Evolutionary conservation across 2,888 invertebrate species (phyloP), one percentile per base, ranked within the genome.

Genomic region (Cenopis cana): DNA sequence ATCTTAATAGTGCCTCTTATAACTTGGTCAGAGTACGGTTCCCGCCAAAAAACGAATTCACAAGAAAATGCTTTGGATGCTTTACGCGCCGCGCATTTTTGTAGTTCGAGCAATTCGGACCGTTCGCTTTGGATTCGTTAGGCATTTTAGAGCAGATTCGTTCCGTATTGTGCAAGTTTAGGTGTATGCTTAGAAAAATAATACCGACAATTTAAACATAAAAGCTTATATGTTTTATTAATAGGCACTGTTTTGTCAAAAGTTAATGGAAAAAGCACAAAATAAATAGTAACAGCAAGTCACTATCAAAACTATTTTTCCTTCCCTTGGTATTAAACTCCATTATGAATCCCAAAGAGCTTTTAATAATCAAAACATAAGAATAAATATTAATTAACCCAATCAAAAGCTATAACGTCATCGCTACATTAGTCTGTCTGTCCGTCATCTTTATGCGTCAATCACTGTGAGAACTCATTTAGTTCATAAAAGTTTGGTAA

Each of bases 41-140:
- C 86, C 85, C 86, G 88, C 90, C 87, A 88, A 91, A 91, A 92
- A 92, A 90, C 87, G 83, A 64, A 64, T 64, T 64, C 64, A 64
- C 64, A 64, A 64, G 64, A 64, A 64, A 52, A 64, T 64, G 36
- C 83, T 77, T 82, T 85, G 83, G 85, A 90, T 91, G 78, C 88
- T 86, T 81, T 75, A 82, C 89, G 87, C 80, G 85, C 85, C 83
- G 78, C 78, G 84, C 85, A 91, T 91, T 87, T 86, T 86, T 85
- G 81, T 76, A 79, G 79, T 78, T 79, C 73, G 73, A 76, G 76
- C 77, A 76, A 82, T 82, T 84, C 79, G 82, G 79, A 84, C 78
- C 81, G 80, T 78, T 80, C 85, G 82, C 83, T 82, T 82, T 77
- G 81, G 78, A 79, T 80, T 70, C 74, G 81, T 85, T 82, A 84